A percentile compares a stretch with the other conserved stretches of the same genome.
phyloP scores from a whole-genome alignment of 2,797 vertebrate genomes.

The Galaxias olidus region DNA sequence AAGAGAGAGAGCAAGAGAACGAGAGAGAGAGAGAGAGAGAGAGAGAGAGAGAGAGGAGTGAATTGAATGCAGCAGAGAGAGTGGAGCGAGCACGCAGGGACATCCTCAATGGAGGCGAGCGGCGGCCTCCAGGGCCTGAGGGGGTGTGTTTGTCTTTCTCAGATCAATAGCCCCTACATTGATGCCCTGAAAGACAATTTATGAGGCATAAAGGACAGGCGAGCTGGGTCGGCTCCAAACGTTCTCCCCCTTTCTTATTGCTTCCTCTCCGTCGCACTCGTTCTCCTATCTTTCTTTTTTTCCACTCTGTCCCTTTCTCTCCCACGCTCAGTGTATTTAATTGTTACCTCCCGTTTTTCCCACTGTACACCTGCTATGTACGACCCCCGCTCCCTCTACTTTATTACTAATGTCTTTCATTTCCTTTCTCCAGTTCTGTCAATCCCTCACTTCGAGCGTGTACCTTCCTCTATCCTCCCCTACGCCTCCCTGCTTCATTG shows the following conservation, averaged over 20 bases:
- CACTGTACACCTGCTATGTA: not conserved
- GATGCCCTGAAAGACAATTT: conserved; percentile 65
- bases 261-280: conserved; percentile 3
- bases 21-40: not conserved
- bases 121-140: conserved; percentile 34
- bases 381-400: not conserved
- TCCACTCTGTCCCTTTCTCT: not conserved
- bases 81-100: conserved; percentile 18
- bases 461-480: conserved; percentile 8
- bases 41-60: conserved; percentile 22
- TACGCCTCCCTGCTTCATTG: not conserved
- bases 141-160: conserved; percentile 68
- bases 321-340: not conserved
- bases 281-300: not conserved
- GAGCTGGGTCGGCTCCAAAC: conserved; percentile 36
- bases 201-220: conserved; percentile 70
- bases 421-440: not conserved
- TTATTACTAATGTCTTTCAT: conserved; percentile 16
- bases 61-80: conserved; percentile 16
- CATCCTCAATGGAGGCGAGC: conserved; percentile 40
- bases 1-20: conserved; percentile 11
- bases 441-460: conserved; percentile 30
- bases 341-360: not conserved
- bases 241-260: conserved; percentile 13
- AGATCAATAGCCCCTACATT: conserved; percentile 68